Conservation (phyloP, 2,888 invertebrate genomes). For the Actias luna region DNA sequence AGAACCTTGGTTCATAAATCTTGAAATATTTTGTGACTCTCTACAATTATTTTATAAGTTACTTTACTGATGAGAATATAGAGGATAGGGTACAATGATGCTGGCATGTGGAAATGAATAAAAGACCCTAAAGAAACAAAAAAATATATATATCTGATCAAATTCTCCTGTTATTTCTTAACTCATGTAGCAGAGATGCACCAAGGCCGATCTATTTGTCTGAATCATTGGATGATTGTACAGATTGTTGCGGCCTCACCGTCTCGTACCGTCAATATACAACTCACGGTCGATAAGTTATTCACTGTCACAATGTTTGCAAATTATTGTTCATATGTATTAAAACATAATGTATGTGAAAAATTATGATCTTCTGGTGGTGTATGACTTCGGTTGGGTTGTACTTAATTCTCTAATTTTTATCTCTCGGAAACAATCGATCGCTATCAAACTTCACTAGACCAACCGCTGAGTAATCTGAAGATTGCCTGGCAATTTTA, state of each 20-base stretch:
- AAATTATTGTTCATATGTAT: neutral
- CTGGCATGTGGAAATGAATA: too few relatives aligned
- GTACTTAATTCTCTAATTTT: too few relatives aligned
- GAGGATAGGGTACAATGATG: too few relatives aligned
- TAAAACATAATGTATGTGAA: neutral
- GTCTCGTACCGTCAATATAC: neutral
- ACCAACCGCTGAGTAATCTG: too few relatives aligned
- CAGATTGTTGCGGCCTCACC: neutral
- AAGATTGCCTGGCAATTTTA: too few relatives aligned
- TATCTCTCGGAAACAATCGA: too few relatives aligned
- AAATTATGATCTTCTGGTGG: neutral
- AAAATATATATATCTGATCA: neutral
- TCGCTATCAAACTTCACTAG: too few relatives aligned
- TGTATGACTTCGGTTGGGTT: too few relatives aligned
- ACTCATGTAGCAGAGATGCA: neutral
- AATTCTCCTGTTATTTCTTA: neutral
- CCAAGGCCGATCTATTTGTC: constrained; percentile 5
- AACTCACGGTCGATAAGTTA: neutral
- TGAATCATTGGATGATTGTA: constrained; percentile 10
- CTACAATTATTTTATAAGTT: too few relatives aligned
- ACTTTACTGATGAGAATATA: too few relatives aligned
- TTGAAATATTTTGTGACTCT: too few relatives aligned
- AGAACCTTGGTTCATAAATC: too few relatives aligned
- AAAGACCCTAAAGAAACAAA: neutral
- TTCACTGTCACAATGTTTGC: constrained; percentile 2